Percentiles rank a stretch among this genome's conserved stretches.
These are phyloP conservation scores for Corbicula japonica DNA, from an alignment of 2,888 invertebrate species.

Conservation along the genomic window DNA sequence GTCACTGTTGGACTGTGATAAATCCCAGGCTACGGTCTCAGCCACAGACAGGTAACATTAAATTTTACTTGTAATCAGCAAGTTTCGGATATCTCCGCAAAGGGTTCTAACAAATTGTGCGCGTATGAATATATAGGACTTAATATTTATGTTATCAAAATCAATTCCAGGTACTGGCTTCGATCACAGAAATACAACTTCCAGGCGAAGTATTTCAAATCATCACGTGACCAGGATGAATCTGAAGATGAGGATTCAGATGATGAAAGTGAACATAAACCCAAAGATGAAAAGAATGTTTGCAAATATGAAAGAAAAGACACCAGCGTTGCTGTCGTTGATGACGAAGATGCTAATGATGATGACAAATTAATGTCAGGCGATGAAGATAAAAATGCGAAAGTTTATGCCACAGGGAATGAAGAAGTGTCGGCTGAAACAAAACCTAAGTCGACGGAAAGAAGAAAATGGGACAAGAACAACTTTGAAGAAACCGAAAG, in stretches of 20 bases:
- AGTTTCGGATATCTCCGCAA: no score
- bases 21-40: slow-evolving; percentile 43
- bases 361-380: not conserved
- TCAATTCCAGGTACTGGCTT: slow-evolving; percentile 17
- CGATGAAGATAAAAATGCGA: slow-evolving; percentile 6
- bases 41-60: slow-evolving; percentile 61
- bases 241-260: slow-evolving; percentile 5
- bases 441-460: not conserved
- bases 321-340: not conserved
- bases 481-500: slow-evolving; percentile 5
- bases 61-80: no score
- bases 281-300: not conserved
- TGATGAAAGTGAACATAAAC: not conserved
- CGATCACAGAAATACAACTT: slow-evolving; percentile 37
- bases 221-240: not conserved
- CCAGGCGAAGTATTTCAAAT: slow-evolving; percentile 35
- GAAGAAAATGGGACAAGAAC: no score
- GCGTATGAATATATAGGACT: no score
- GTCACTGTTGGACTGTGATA: slow-evolving; percentile 65
- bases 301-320: not conserved
- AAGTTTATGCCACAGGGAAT: not conserved
- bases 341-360: slow-evolving; percentile 11
- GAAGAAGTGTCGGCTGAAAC: not conserved
- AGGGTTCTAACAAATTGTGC: no score
- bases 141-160: no score